A percentile compares a stretch with the other conserved stretches of the same genome.
These are phyloP conservation scores for Neoarius graeffei DNA, from an alignment of 2,113 vertebrate species.

Conservation along the genomic window DNA sequence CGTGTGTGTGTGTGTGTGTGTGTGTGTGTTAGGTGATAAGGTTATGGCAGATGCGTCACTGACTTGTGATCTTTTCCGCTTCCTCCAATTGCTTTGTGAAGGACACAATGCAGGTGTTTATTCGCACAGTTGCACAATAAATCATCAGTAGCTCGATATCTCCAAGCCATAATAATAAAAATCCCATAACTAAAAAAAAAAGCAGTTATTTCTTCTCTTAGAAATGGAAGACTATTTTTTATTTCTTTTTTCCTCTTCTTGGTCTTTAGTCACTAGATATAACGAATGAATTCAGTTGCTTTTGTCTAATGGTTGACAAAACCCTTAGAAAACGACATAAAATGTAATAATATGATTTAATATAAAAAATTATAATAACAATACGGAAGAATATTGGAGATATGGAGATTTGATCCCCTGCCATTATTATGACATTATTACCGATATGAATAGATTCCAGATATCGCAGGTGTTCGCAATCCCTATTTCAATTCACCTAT, in stretches of 20 bases:
- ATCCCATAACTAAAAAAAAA: neutral
- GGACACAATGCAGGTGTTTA: constrained; percentile 90
- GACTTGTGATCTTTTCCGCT: constrained; percentile 94
- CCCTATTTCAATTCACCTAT: neutral
- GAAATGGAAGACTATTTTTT: no score
- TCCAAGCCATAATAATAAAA: neutral
- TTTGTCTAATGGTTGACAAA: neutral
- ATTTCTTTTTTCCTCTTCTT: no score
- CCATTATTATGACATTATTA: neutral
- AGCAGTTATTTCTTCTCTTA: neutral
- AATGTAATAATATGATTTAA: neutral
- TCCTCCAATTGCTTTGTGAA: constrained; percentile 95
- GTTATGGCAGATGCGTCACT: constrained; percentile 91
- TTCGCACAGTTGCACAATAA: neutral
- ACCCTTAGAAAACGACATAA: neutral
- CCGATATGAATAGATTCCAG: neutral
- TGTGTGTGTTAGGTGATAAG: constrained; percentile 78
- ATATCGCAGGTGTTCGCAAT: neutral
- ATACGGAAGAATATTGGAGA: neutral
- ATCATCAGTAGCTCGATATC: neutral
- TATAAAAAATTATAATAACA: neutral
- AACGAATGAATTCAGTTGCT: neutral
- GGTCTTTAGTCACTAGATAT: neutral
- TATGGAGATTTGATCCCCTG: neutral
- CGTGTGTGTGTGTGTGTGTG: constrained; percentile 8